Percentiles rank a stretch among this genome's conserved stretches.
Conservation (phyloP, 2,888 invertebrate species). For the Eilema griseolum region DNA sequence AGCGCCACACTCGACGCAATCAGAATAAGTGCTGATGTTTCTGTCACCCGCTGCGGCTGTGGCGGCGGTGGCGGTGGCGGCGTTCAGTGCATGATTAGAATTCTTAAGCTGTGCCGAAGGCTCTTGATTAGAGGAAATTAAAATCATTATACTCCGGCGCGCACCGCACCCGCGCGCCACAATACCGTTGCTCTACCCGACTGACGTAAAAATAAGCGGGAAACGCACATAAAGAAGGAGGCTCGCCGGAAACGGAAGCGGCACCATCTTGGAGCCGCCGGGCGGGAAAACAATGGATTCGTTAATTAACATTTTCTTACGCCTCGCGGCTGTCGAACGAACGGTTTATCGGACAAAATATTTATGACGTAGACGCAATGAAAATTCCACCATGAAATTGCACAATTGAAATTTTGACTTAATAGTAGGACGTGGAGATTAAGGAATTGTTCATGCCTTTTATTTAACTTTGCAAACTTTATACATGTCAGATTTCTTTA, state of each 20-base stretch:
- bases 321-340: slow-evolving; percentile 87
- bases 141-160: slow-evolving; percentile 85
- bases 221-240: slow-evolving; percentile 85
- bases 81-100: slow-evolving; percentile 83
- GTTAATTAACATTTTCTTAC: slow-evolving; percentile 93
- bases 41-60: slow-evolving; percentile 78
- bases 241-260: slow-evolving; percentile 85
- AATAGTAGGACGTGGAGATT: slow-evolving; percentile 59
- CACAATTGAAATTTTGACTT: slow-evolving; percentile 70
- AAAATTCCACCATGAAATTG: slow-evolving; percentile 81
- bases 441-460: slow-evolving; percentile 34
- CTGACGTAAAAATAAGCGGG: slow-evolving; percentile 84
- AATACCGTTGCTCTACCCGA: slow-evolving; percentile 75
- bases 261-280: slow-evolving; percentile 88
- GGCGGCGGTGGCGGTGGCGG: slow-evolving; percentile 50
- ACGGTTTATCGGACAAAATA: slow-evolving; percentile 87
- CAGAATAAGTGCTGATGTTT: slow-evolving; percentile 87
- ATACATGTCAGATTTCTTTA: background rate
- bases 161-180: slow-evolving; percentile 70
- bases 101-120: slow-evolving; percentile 86
- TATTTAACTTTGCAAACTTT: slow-evolving; percentile 19
- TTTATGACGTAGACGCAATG: slow-evolving; percentile 83
- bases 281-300: slow-evolving; percentile 91
- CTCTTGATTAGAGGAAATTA: slow-evolving; percentile 87
- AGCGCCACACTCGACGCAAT: slow-evolving; percentile 86